Evolutionary conservation across 2,113 vertebrate genomes (phyloP), one percentile per base, ranked within the genome.

Genomic region (Marmota monax): DNA sequence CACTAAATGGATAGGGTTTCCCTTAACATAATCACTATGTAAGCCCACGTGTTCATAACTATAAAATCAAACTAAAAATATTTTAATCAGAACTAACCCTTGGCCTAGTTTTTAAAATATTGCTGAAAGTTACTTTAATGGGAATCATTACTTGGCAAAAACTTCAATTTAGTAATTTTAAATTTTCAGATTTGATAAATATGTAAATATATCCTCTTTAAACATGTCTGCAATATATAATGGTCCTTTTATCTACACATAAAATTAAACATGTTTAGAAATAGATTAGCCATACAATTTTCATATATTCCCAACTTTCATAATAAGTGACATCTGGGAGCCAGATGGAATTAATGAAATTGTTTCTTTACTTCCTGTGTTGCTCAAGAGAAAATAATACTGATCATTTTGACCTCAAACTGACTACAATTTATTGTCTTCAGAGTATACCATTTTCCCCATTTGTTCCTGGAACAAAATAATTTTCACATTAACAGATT

Each of bases 281-380:
- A 67, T 2, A 90, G 87, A 92, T 95, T 70, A 65, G 27, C 45
- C 11, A 42, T 88, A 94, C 87, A 70, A 14, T 37, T 78, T 96
- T 91, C 89, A 95, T 95, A 82, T 84, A 63, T 95, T 97, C 94
- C 20, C 13, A 92, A 0, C 69, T 72, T 94, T 96, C 74, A 1
- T 0, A 82, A 82, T 94, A 96, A 97, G 69, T 84, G 83, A 90
- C 95, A 97, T 97, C 88, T 97, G 96, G 91, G 96, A 97, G 20
- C 84, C 67, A 97, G 70, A 87, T 96, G 61, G 74, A 95, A 51
- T 84, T 93, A 86, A 94, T 84, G 56, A 25, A 48, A 94, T 92
- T 84, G 56, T 70, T 80, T 2, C 9, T 91, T 97, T 63, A 58
- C 39, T 97, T 98, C 87, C 78, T 98, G 32, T 94, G 39, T 90